A percentile compares a stretch with the other conserved stretches of the same genome.
phyloP scores from a whole-genome alignment of 2,797 vertebrate genomes.

The Tenualosa thibaudeaui region DNA sequence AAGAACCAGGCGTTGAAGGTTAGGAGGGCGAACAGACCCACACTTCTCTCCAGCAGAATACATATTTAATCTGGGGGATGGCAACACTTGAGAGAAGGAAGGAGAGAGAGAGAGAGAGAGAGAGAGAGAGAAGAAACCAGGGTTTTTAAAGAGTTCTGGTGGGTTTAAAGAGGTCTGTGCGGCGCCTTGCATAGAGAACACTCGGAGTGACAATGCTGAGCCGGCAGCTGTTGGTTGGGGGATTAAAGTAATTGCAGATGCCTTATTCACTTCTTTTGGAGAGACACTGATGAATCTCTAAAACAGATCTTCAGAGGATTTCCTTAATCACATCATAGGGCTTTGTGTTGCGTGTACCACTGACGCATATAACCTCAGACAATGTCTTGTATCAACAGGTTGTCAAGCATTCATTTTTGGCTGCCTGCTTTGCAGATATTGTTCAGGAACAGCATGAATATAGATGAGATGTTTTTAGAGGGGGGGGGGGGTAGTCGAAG shows the following conservation, averaged over 20 bases:
- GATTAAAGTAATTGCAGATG: conserved; percentile 26
- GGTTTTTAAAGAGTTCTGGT: conserved; percentile 50
- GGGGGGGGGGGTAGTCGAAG: conserved; percentile 31
- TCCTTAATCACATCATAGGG: conserved; percentile 23
- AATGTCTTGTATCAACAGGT: conserved; percentile 19
- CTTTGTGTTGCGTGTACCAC: not conserved
- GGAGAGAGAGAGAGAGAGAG: not conserved
- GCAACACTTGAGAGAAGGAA: not conserved
- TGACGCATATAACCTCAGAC: not conserved
- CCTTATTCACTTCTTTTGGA: conserved; percentile 1
- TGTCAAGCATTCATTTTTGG: conserved; percentile 24
- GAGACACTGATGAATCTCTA: conserved; percentile 25
- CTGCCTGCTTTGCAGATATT: not conserved
- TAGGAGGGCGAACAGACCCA: conserved; percentile 54
- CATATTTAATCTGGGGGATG: conserved; percentile 64
- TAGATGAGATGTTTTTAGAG: conserved; percentile 48
- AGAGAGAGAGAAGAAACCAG: conserved; percentile 33
- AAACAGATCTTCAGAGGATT: conserved; percentile 24
- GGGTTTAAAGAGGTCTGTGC: conserved; percentile 27
- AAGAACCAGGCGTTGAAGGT: conserved; percentile 63
- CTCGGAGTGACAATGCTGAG: not conserved
- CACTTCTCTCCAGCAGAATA: conserved; percentile 61
- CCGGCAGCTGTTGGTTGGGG: not conserved
- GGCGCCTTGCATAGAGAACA: conserved; percentile 44
- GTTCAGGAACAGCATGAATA: conserved; percentile 54